Evolutionary conservation across 2,888 invertebrate species (phyloP), one percentile per base, ranked within the genome.

Genomic region (Julus scandinavius): DNA sequence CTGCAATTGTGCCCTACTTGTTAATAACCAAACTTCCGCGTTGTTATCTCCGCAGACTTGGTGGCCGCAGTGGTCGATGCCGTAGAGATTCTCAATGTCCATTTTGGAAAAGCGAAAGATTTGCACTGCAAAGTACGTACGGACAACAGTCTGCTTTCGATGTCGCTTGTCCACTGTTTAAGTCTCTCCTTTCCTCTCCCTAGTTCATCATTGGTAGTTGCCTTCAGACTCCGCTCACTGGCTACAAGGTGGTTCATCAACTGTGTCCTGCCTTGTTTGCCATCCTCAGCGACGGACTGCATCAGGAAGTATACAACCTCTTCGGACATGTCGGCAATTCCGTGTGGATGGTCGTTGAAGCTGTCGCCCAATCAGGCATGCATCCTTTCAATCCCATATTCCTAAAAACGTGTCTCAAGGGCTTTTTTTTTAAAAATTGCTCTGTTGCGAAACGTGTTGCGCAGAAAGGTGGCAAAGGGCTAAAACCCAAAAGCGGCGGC

Each of bases 271-370:
- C 97, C 13, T 93, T 98, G 58, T 96, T 97, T 91, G 95, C 96
- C 4, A 94, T 97, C 89, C 94, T 98, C 91, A 95, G 96, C 90
- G 97, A 98, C 92, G 97, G 97, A 2, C 94, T 98, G 38, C 96
- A 96, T 91, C 95, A 96, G 58, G 95, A 94, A 90, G 94, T 97
- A 88, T 95, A 96, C 91, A 96, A 97, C 6, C 95, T 97, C 72
- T 97, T 97, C 91, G 97, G 97, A 83, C 95, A 96, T 29, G 96
- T 97, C 87, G 95, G 95, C 90, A 96, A 97, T 92, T 96, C 96
- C 9, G 96, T 97, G 87, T 97, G 97, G 97, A 96, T 96, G 93
- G 96, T 97, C 90, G 96, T 97, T 6, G 97, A 97, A 93, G 96
- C 96, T 58, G 96, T 97, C 11, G 96, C 97, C 17, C 96, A 97